Evolutionary conservation across 2,888 invertebrate genomes (phyloP), one percentile per base, ranked within the genome.

Genomic region (Fissipunctia ypsillon): DNA sequence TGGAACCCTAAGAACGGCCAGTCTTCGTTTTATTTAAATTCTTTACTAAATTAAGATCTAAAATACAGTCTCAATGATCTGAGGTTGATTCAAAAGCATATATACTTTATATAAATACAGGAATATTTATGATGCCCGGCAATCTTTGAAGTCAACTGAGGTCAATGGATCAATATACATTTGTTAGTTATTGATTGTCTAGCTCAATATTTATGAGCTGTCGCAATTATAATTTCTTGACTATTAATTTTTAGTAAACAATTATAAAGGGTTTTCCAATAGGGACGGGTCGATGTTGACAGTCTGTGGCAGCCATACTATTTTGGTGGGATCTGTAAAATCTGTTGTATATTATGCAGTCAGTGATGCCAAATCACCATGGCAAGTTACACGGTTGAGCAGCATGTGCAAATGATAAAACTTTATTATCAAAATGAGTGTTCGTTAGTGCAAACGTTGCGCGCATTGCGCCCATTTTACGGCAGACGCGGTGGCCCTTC

Each of bases 131-230:
- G 60, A 52, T 56, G 22, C 19, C 12, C 0, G 2, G 31, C 54
- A 59, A 52, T 80, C 65, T 80, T 43, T 60, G n/a, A 59, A 60
- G 48, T 59, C 65, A 61, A 61, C 45, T 43, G 14, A 70, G 68
- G 84, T 73, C 70, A 84, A 64, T 52, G 31, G 59, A 65, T 78
- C 48, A 74, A 80, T 76, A 56, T 31, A 22, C 14, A 59, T 61
- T 45, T 60, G 28, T 67, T 60, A 60, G 56, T 75, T 68, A 64
- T 73, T 68, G 64, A 63, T 52, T 73, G 45, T 35, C 12, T 38
- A 28, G 45, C 43, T 76, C 57, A 69, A 69, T 80, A 81, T 67
- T 73, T 65, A 41, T 57, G 28, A 56, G 22, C 48, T 45, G 5
- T 25, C 67, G 38, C 66, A 59, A 12, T 66, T 31, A 38, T 25